These are phyloP conservation scores for Coleophora flavipennella DNA, from an alignment of 2,888 invertebrate genomes.

Conservation along the genomic window DNA sequence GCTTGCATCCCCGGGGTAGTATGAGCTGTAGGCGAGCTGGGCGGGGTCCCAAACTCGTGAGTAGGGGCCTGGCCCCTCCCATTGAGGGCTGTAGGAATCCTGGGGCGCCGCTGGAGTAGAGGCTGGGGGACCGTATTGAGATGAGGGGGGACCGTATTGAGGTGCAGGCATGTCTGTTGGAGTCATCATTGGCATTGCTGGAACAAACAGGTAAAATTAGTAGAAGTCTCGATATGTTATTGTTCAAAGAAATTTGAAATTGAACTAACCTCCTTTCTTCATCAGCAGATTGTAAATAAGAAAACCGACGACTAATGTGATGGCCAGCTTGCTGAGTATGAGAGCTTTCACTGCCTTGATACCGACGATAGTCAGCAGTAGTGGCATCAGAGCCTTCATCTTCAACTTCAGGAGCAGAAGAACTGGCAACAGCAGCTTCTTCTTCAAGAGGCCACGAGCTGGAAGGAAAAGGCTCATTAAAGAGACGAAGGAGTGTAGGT, in stretches of 20 bases:
- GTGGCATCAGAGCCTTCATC: constrained; percentile 87
- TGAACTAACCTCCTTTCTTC: constrained; percentile 79
- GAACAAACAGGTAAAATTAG: constrained; percentile 12
- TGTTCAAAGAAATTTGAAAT: neutral
- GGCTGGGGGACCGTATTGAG: constrained; percentile 62
- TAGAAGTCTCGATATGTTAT: neutral
- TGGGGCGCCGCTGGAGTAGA: constrained; percentile 75
- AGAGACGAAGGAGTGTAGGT: constrained; percentile 8
- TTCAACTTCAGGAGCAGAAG: constrained; percentile 86
- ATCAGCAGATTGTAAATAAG: constrained; percentile 81
- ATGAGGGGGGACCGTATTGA: constrained; percentile 80
- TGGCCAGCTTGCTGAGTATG: constrained; percentile 86
- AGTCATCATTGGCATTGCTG: constrained; percentile 78
- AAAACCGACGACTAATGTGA: constrained; percentile 86
- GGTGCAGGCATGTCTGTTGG: constrained; percentile 74
- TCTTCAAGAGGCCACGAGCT: constrained; percentile 87
- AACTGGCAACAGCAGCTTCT: constrained; percentile 86
- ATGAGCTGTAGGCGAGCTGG: constrained; percentile 79
- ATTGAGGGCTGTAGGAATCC: constrained; percentile 81
- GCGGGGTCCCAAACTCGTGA: constrained; percentile 84
- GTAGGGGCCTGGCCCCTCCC: constrained; percentile 83
- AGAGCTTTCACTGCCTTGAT: constrained; percentile 88
- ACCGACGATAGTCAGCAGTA: constrained; percentile 83
- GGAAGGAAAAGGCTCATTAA: constrained; percentile 23
- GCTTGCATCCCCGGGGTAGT: constrained; percentile 77